Evolutionary conservation across 1,140 invertebrate genomes (phyloP), one percentile per base, ranked within the genome.

Genomic region (Ctenoplectra terminalis): DNA sequence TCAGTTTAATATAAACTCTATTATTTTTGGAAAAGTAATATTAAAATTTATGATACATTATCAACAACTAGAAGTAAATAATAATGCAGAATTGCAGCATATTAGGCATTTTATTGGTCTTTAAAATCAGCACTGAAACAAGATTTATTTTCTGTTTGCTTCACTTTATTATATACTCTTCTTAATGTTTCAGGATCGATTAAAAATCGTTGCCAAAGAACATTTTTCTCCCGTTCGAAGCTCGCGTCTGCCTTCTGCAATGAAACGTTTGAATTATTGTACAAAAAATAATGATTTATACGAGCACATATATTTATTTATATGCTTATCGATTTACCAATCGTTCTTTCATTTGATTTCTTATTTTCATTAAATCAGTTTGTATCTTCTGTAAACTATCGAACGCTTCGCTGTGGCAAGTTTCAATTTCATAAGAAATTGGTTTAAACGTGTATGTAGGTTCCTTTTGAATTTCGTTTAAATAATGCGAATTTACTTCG

Each of bases 131-230:
- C 37, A 34, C 40, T 37, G 37, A 83, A 81, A 20, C 82, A 82
- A 50, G 77, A 84, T 23, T 70, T 61, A 34, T 76, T 80, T 13
- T 31, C 43, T n/a, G 37, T 72, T 64, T 61, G 60, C 20, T 86
- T 69, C 2, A 56, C 31, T 70, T 93, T 85, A 13, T 92, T 87
- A 37, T 91, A 91, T 58, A 71, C 90, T 1, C 52, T 56, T 82
- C 89, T 87, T 46, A 94, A 71, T 40, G 73, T 84, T 23, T 92
- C 87, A 7, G 92, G 92, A 72, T 92, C 87, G 29, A 86, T 75
- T 60, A 91, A 81, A 75, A 91, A 91, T 78, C 84, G 83, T 48
- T 91, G 90, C 90, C 90, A 91, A 5, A 90, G 71, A 50, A 91
- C 90, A 29, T 58, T 60, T 31, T 90, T 92, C 77, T 93, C 92